Conservation (phyloP, 2,888 invertebrate species). For the Aleiodes testaceus region DNA sequence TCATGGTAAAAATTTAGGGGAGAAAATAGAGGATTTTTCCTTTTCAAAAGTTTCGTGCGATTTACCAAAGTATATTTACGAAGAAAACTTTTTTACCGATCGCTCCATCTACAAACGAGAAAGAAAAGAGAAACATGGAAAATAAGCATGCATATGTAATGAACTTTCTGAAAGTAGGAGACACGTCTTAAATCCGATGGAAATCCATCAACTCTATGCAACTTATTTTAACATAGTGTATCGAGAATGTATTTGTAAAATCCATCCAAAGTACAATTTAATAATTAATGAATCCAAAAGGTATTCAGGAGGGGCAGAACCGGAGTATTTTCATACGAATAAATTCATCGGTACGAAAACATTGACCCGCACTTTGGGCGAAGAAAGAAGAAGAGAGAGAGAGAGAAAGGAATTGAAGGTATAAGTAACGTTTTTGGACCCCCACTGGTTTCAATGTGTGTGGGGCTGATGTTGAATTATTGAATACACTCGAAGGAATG, state of each 20-base stretch:
- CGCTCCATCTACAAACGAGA: not conserved
- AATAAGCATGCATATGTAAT: conserved; percentile 24
- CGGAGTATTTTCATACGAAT: conserved; percentile 11
- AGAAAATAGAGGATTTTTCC: no score
- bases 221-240: no score
- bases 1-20: not conserved
- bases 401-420: not conserved
- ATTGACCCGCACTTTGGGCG: not conserved
- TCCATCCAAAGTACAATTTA: not conserved
- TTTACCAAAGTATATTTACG: conserved; percentile 15
- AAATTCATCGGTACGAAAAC: not conserved
- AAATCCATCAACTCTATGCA: not conserved
- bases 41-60: not conserved
- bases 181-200: not conserved
- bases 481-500: conserved; percentile 37
- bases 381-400: not conserved
- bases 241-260: conserved; percentile 9
- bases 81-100: not conserved
- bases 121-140: not conserved
- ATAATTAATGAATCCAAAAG: conserved; percentile 10
- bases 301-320: not conserved
- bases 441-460: conserved; percentile 29
- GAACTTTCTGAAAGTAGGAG: conserved; percentile 2
- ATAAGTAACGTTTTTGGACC: conserved; percentile 19
- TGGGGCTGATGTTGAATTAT: conserved; percentile 33